Evolutionary conservation across 2,113 vertebrate genomes (phyloP).

Genomic region (Etia nguti): DNA sequence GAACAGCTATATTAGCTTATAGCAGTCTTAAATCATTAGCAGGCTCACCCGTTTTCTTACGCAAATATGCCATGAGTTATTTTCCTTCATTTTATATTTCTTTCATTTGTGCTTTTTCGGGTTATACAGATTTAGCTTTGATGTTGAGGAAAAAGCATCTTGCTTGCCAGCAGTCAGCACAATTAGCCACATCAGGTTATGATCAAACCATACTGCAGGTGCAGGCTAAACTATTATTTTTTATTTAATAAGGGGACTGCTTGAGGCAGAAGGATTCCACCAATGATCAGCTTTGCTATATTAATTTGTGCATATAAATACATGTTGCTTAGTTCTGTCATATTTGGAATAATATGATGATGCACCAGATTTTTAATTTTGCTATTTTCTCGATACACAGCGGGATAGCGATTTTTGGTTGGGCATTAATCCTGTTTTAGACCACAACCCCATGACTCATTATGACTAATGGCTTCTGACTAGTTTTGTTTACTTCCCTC

Average conservation of each 20-base stretch:
- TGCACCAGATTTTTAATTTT: not conserved
- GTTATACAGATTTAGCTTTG: slow-evolving; percentile 42
- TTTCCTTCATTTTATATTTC: not conserved
- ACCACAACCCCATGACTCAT: not conserved
- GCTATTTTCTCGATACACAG: not conserved
- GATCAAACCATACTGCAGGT: slow-evolving; percentile 41
- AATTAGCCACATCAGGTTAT: slow-evolving; percentile 36
- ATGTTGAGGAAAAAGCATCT: slow-evolving; percentile 24
- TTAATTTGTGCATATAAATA: not conserved
- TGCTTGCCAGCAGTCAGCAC: slow-evolving; percentile 36
- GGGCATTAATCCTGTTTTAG: not conserved
- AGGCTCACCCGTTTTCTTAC: not conserved
- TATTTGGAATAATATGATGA: not conserved
- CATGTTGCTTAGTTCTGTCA: not conserved
- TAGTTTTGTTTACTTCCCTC: not conserved
- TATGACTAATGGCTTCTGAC: not conserved
- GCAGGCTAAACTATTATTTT: not conserved
- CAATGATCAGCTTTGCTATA: not conserved
- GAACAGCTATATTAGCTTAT: not conserved
- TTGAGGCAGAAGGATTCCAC: not conserved
- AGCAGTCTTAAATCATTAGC: not conserved
- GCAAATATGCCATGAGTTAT: not conserved
- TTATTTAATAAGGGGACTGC: not conserved
- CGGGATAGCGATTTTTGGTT: not conserved
- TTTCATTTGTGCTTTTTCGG: not conserved